These are phyloP conservation scores for Cottus gobio DNA, from an alignment of 2,113 vertebrate genomes.

Conservation along the genomic window DNA sequence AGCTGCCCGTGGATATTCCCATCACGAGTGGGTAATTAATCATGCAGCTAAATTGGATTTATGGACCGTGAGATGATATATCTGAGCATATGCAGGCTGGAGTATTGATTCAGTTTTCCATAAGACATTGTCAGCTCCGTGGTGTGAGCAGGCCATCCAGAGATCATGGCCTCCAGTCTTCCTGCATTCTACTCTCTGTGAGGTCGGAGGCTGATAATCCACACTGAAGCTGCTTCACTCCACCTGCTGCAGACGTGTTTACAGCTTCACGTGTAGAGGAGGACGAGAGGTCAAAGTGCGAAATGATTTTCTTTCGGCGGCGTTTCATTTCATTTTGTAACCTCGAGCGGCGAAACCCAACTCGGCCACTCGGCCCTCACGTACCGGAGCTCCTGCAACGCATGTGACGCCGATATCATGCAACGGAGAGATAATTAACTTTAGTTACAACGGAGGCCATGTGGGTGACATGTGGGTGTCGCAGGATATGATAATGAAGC, in stretches of 20 bases:
- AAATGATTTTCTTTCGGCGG: slow-evolving; percentile 36
- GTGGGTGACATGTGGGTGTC: slow-evolving; percentile 13
- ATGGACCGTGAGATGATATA: slow-evolving; percentile 48
- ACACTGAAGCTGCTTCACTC: background rate
- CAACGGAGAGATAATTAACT: background rate
- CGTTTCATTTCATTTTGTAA: slow-evolving; percentile 11
- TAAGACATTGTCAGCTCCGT: slow-evolving; percentile 39
- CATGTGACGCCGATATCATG: background rate
- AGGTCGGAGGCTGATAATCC: slow-evolving; percentile 35
- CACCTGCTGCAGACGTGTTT: slow-evolving; percentile 17
- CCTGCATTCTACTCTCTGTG: slow-evolving; percentile 9
- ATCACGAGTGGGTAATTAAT: slow-evolving; percentile 54
- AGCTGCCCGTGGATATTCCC: slow-evolving; percentile 18
- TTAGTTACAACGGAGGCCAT: background rate
- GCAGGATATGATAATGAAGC: background rate
- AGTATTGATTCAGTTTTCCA: slow-evolving; percentile 58
- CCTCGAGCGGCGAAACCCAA: slow-evolving; percentile 6
- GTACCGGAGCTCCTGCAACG: background rate
- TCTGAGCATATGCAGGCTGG: slow-evolving; percentile 37
- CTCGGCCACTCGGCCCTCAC: background rate
- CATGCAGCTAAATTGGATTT: slow-evolving; percentile 47
- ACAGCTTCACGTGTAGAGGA: slow-evolving; percentile 16
- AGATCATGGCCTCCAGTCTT: background rate
- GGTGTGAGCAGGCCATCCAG: slow-evolving; percentile 25
- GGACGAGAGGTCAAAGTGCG: slow-evolving; percentile 18